A percentile compares a stretch with the other conserved stretches of the same genome.
Evolutionary conservation across 2,888 invertebrate species (phyloP).

Genomic region (Lasioglossum oenotherae): DNA sequence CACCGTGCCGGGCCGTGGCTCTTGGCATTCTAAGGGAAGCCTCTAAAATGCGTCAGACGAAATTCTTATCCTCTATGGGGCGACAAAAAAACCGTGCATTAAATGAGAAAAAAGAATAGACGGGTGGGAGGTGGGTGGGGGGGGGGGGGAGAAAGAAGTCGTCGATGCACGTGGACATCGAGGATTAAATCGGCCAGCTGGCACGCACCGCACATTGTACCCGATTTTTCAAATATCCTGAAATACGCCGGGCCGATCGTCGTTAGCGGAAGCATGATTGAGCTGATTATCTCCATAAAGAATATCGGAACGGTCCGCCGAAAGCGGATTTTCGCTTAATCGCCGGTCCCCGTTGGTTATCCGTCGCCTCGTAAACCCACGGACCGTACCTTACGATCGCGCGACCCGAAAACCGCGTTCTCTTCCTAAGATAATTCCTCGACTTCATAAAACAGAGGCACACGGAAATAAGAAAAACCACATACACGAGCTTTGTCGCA

Average conservation of each 20-base stretch:
- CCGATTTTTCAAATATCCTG: background rate
- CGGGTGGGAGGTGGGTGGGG: too few species aligned
- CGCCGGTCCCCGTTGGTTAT: constrained; percentile 30
- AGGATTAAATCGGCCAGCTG: constrained; percentile 11
- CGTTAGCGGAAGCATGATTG: constrained; percentile 40
- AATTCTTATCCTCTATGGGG: constrained; percentile 34
- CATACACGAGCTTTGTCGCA: background rate
- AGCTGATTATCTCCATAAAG: constrained; percentile 52
- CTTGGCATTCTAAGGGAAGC: constrained; percentile 53
- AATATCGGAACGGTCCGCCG: constrained; percentile 16
- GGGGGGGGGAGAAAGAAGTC: background rate
- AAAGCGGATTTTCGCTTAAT: constrained; percentile 34
- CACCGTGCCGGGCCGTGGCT: constrained; percentile 22
- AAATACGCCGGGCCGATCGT: constrained; percentile 17
- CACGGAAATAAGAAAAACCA: constrained; percentile 44
- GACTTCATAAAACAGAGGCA: background rate
- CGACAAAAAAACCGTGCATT: background rate
- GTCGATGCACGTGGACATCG: background rate
- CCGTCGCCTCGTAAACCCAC: constrained; percentile 54
- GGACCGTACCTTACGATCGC: constrained; percentile 47
- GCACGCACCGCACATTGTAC: background rate
- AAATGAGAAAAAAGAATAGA: too few species aligned
- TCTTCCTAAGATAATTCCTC: constrained; percentile 27
- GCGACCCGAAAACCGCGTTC: constrained; percentile 45
- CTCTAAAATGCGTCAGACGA: constrained; percentile 34